Base-by-base conservation (phyloP, 2,888 invertebrate species). In the Drosophila conformis region DNA sequence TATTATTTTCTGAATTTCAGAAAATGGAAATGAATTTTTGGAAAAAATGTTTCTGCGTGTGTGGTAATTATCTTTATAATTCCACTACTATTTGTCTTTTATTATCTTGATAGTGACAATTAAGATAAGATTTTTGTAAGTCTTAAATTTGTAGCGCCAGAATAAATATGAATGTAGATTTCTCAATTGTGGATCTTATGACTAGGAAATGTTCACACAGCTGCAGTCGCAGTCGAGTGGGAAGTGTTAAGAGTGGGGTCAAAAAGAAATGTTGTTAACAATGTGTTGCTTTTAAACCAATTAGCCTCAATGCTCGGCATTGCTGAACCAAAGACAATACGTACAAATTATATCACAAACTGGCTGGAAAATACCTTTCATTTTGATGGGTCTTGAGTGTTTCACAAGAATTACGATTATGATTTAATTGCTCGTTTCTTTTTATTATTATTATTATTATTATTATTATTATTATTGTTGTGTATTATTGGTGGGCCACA, bases 261-360 rank as follows among this genome's bases (percentile, higher is more conserved):
- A 51, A 31, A 62, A 52, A 51, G 40, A 61, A 49, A 70, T 63
- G 8, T 46, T 58, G 38, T 42, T 25, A 27, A 31, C 52, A 38
- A 52, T 76, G 60, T 67, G 72, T 69, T 66, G 66, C 63, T 66
- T 75, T 73, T 77, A 54, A 80, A 68, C 87, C 80, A 90, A 90
- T 90, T 91, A 88, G 81, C 80, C 83, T 78, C 78, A 91, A 88
- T 91, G 90, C 87, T 90, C 79, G 48, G 68, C 60, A 77, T 77
- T 42, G 69, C 62, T 69, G 72, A 73, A 49, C 75, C 29, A 49
- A 64, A 71, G 71, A 80, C 77, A 78, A 74, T 68, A 67, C 70
- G 56, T 81, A 60, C 69, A 69, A 64, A 69, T 74, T 82, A 82
- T 89, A 69, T 81, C 84, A 81, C 73, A 33, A 31, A 42, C 21